Evolutionary conservation across 2,888 invertebrate genomes (phyloP), one percentile per base, ranked within the genome.

Genomic region (Drosophila fungiperda): DNA sequence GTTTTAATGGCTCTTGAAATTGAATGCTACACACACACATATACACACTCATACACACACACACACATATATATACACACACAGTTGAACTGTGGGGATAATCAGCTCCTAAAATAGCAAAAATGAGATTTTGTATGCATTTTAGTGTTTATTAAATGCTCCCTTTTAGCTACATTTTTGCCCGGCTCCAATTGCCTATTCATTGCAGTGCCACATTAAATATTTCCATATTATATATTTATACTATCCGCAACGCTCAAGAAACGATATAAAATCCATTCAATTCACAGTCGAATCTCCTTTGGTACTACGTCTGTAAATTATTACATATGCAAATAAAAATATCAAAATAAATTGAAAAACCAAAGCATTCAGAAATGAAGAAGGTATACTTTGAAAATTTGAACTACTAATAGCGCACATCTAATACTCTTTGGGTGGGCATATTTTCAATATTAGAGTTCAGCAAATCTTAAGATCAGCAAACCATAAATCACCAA

Each of bases 1-100:
- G 79, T 83, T 81, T 83, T 87, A 90, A 89, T 90, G 90, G 79
- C 87, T 90, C 89, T 83, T 83, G 87, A 89, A 89, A 89, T 90
- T 84, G 80, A 84, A 80, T 79, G 64, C 36, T 40, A 64, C 52
- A 50, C 4, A 4, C 45, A 15, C 20, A 42, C 0, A 17, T 1
- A 35, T 40, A 59, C 58, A 23, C 3, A 20, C 53, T 49, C 58
- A 42, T 48, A 45, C 32, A 32, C 33, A 9, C 9, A 33, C 9
- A 36, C 40, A 45, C 32, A 32, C 33, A 9, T 1, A 33, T 1
- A 36, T 49, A 45, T 49, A 50, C 49, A 48, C 36, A 32, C 35
- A 1, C 35, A 52, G 57, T 65, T 72, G 17, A 36, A 52, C 52
- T 48, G 62, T 42, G 72, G 67, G 66, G 69, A 52, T 68, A 71